A percentile compares a stretch with the other conserved stretches of the same genome.
These are phyloP conservation scores for Branchellion lobata DNA, from an alignment of 2,888 invertebrate genomes.

Conservation along the genomic window DNA sequence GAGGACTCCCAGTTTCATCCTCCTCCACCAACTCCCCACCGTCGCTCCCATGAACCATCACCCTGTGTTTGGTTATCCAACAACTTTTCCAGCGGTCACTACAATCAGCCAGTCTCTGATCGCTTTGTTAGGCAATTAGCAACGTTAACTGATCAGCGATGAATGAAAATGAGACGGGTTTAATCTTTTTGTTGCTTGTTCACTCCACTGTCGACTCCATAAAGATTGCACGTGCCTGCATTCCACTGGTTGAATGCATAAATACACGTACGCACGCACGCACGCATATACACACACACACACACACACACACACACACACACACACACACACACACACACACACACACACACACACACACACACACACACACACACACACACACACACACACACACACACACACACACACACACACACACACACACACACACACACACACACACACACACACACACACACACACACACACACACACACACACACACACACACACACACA, in stretches of 20 bases:
- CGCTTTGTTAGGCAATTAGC: no score
- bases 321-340: slow-evolving; percentile 60
- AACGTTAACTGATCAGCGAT: no score
- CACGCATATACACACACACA: slow-evolving; percentile 13
- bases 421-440: slow-evolving; percentile 37
- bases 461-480: slow-evolving; percentile 36
- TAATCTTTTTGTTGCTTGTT: no score
- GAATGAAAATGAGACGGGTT: no score
- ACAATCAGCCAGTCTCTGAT: no score
- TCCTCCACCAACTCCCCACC: no score
- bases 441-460: slow-evolving; percentile 44
- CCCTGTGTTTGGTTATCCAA: background rate
- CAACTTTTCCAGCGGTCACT: background rate
- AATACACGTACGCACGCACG: background rate
- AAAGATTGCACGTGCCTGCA: no score
- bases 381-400: slow-evolving; percentile 12
- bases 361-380: slow-evolving; percentile 27
- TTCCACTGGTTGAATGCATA: no score
- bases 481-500: slow-evolving; percentile 39
- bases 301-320: slow-evolving; percentile 23
- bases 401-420: slow-evolving; percentile 38
- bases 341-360: slow-evolving; percentile 27
- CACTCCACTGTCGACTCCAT: no score
- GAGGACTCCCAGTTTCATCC: no score
- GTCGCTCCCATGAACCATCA: no score